Percentiles rank a stretch among this genome's conserved stretches.
phyloP scores from a whole-genome alignment of 2,888 invertebrate genomes.

The Tipula confusa region DNA sequence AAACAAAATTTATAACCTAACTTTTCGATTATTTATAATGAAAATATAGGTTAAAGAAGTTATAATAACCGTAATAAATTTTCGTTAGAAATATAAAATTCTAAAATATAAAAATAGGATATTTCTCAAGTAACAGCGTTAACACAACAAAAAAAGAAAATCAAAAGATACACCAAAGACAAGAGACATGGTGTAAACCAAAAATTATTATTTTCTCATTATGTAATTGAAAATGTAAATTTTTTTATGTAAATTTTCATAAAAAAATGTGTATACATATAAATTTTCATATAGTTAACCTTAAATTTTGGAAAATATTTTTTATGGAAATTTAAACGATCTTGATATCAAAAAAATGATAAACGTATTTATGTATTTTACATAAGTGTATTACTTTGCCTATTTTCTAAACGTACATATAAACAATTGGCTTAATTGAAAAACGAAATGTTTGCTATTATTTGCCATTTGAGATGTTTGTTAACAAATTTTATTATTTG shows the following conservation, averaged over 20 bases:
- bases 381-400: neutral
- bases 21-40: neutral
- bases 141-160: neutral
- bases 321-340: conserved; percentile 6
- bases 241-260: neutral
- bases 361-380: neutral
- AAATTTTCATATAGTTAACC: conserved; percentile 6
- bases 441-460: neutral
- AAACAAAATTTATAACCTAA: neutral
- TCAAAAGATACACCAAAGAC: neutral
- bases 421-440: neutral
- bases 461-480: neutral
- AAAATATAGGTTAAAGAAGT: neutral
- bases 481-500: too few relatives aligned
- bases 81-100: neutral
- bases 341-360: neutral
- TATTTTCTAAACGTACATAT: neutral
- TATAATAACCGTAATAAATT: neutral
- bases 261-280: too few relatives aligned
- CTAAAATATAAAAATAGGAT: neutral
- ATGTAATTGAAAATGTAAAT: conserved; percentile 12
- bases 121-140: neutral
- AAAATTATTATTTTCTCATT: conserved; percentile 1
- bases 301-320: neutral
- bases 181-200: neutral